Evolutionary conservation across 2,888 invertebrate genomes (phyloP).

Genomic region (Terebella lapidaria): DNA sequence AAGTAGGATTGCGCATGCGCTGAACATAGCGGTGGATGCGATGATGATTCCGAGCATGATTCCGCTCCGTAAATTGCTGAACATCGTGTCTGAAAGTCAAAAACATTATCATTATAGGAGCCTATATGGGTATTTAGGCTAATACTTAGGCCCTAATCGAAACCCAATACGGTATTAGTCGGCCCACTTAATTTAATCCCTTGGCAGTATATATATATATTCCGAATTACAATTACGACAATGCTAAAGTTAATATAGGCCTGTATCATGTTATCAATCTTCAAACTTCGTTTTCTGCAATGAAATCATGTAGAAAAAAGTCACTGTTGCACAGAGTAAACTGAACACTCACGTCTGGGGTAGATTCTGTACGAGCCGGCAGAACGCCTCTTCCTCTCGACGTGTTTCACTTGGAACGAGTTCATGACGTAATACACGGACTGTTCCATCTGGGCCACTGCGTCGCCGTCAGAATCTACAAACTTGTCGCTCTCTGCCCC

Average conservation of each 20-base stretch:
- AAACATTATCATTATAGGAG: neutral
- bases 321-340: no score
- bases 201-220: no score
- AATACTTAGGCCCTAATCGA: no score
- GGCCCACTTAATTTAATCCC: no score
- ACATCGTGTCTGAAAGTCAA: neutral
- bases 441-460: neutral
- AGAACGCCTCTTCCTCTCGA: neutral
- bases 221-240: no score
- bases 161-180: no score
- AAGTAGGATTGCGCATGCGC: conserved; percentile 1
- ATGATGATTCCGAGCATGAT: neutral
- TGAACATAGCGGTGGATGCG: conserved; percentile 1
- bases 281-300: no score
- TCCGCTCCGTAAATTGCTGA: neutral
- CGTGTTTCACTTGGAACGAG: neutral
- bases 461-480: neutral
- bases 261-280: no score
- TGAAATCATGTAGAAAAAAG: no score
- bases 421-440: neutral
- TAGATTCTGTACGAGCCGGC: neutral
- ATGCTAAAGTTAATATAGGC: no score
- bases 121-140: no score
- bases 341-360: neutral
- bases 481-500: neutral